Evolutionary conservation across 2,797 vertebrate genomes (phyloP), one percentile per base, ranked within the genome.

Genomic region (Babyrousa celebensis): DNA sequence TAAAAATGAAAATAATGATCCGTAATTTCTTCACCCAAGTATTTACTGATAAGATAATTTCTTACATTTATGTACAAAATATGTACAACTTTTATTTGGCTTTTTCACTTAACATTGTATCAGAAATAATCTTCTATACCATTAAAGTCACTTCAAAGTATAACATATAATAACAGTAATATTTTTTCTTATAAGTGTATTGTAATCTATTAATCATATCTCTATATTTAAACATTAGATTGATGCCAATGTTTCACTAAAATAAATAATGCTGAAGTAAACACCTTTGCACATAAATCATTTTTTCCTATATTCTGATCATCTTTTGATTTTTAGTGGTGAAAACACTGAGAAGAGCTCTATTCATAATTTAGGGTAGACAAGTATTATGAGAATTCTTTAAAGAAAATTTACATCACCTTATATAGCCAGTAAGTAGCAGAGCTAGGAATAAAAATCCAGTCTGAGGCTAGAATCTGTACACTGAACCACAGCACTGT

Each of bases 51-150:
- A 60, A 75, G n/a, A 32, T 4, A 72, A 62, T 78, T 58, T 83
- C 27, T 82, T 88, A 70, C 14, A 62, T n/a, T 75, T 77, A 27
- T 72, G 3, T 71, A 40, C 2, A 88, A 4, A 92, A 52, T 14
- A 25, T 88, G 3, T 32, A 79, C 2, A 71, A 58, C 5, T 77
- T 79, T 72, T 17, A 82, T 67, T 95, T 90, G 8, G 1, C 15
- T 89, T 96, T 75, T 92, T 85, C 60, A 68, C 4, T 56, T 82
- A 80, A 82, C 83, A 89, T 95, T 68, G 68, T 11, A 29, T 70
- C 8, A 82, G 60, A 92, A 91, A 93, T 23, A 87, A 75, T 62
- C 89, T 1, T 17, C 3, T 32, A 86, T 0, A 32, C 20, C 43
- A 92, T 17, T 71, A 15, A 80, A 89, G 1, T 60, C 12, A 93